Evolutionary conservation across 2,888 invertebrate genomes (phyloP), one percentile per base, ranked within the genome.

Genomic region (Lathronympha strigana): DNA sequence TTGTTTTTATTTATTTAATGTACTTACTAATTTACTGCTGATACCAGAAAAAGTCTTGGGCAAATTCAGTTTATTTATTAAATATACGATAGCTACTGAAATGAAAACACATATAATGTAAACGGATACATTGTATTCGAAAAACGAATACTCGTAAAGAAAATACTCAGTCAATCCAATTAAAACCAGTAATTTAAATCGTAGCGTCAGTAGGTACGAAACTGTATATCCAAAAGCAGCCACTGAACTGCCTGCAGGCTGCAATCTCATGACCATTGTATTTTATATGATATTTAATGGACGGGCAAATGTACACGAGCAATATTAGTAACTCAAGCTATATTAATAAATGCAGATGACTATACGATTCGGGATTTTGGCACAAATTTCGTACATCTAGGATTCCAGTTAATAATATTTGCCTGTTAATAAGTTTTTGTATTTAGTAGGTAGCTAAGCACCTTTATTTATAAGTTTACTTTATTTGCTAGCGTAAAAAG

Each of bases 101-200:
- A 17, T 9, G 17, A 17, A 17, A 40, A 5, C 17, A 17, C 17
- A 11, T 43, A 19, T 43, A 11, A 43, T 8, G 17, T 17, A 15
- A n/a, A 2, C n/a, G 15, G 25, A 25, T 25, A 43, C 2, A n/a
- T 47, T 6, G 23, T 23, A 47, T 25, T 43, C 19, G 4, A 19
- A 19, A 43, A 40, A 17, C n/a, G 36, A n/a, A 36, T 15, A 28
- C 28, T 19, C 11, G 23, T 23, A 21, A 21, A 53, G n/a, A 21
- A 21, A 23, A 23, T 21, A 13, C 21, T 1, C 36, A 36, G 53
- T 6, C 40, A 40, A 51, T 50, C 40, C 61, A 61, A 61, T 51
- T 40, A 61, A 17, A 51, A 40, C 11, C 28, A 23, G 50, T 4
- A 28, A 38, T 33, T 21, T 53, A 23, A 23, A 47, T 23, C n/a